Conservation (phyloP, 2,888 invertebrate species). For the Polydrusus tereticollis region DNA sequence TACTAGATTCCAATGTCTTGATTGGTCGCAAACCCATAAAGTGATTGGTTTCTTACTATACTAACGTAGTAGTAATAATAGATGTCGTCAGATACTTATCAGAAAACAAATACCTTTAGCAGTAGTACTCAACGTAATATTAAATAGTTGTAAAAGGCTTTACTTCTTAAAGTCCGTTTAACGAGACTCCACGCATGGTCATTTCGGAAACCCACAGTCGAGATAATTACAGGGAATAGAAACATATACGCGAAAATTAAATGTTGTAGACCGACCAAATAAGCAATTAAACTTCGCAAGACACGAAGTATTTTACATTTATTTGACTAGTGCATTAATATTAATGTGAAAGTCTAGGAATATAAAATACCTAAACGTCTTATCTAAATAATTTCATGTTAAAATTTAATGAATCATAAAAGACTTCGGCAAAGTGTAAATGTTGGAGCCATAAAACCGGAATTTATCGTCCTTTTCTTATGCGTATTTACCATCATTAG, state of each 20-base stretch:
- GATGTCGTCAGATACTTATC: no score
- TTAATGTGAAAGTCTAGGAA: constrained; percentile 32
- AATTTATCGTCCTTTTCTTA: constrained; percentile 42
- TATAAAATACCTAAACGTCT: constrained; percentile 45
- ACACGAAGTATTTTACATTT: constrained; percentile 7
- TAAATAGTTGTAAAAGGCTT: no score
- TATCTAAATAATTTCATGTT: constrained; percentile 48
- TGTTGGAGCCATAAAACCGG: constrained; percentile 39
- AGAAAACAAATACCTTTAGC: no score
- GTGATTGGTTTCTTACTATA: no score
- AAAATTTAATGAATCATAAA: constrained; percentile 49
- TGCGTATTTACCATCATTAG: constrained; percentile 31
- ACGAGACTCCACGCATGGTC: no score
- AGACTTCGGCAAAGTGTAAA: constrained; percentile 46
- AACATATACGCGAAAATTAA: neutral
- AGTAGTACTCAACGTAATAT: no score
- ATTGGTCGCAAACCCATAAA: no score
- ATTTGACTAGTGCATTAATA: constrained; percentile 29
- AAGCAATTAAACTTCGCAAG: constrained; percentile 15
- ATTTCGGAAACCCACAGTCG: neutral
- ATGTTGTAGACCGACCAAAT: neutral
- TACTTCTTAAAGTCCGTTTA: no score
- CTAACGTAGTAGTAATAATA: no score
- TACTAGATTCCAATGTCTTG: no score
- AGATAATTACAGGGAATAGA: neutral